Base-by-base conservation (phyloP, 2,888 invertebrate species). In the Perizoma affinitatum region DNA sequence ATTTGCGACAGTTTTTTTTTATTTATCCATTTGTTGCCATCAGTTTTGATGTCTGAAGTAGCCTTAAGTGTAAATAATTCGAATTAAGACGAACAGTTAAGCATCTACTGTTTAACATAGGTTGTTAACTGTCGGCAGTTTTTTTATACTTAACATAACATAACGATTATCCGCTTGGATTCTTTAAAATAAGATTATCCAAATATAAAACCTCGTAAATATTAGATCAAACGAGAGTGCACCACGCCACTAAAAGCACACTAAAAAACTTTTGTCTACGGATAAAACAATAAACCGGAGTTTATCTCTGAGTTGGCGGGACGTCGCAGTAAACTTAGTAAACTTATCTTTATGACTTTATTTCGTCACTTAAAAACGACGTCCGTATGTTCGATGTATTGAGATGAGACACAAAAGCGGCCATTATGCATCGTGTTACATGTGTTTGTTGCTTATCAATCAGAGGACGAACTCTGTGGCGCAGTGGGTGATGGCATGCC, bases 301-400 rank as follows among this genome's bases (percentile, higher is more conserved):
- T 80, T 76, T 80, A 73, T 75, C 72, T 60, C 52, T 69, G 67
- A 70, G 71, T 69, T 68, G 66, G 69, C 57, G 65, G 62, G 63
- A 63, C 67, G 65, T 76, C 75, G 78, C 78, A 75, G 79, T 88
- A 83, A 86, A 88, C 75, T 86, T 61, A 63, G 60, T 61, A 61
- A 58, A 70, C 65, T 76, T 88, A 88, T 89, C 87, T 88, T 88
- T 86, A 88, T 82, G 87, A 84, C 86, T 88, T 80, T 79, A 86
- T 87, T 84, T 78, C 78, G 72, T 75, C 75, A 74, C 76, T 79
- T 84, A 80, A 81, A 84, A 88, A 89, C 89, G 84, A 80, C 70
- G 72, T 75, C 82, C 88, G 85, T 84, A 81, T 87, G 88, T 81
- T 77, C 61, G 59, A 65, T 60, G 65, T 66, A 58, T 58, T 53